Evolutionary conservation across 1,140 invertebrate species (phyloP).

Genomic region (Pararge aegeria): DNA sequence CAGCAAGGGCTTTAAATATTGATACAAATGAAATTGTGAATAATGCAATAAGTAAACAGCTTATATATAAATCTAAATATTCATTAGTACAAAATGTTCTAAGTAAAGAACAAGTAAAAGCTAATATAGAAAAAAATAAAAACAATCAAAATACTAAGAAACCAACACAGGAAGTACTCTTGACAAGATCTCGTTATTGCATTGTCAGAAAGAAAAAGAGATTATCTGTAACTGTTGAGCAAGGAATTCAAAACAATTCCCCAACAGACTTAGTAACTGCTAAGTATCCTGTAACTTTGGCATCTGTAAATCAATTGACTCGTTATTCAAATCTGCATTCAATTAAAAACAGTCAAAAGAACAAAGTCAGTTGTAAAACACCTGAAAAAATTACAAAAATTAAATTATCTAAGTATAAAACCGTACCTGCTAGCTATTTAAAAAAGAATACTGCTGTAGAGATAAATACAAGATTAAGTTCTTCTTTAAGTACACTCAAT

Average conservation of each 20-base stretch:
- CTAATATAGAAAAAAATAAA: not conserved
- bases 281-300: not conserved
- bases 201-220: slow-evolving; percentile 24
- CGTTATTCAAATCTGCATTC: slow-evolving; percentile 2
- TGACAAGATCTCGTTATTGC: slow-evolving; percentile 36
- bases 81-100: slow-evolving; percentile 11
- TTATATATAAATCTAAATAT: slow-evolving; percentile 20
- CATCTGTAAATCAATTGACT: not conserved
- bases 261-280: not conserved
- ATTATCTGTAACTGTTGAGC: not conserved
- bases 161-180: slow-evolving; percentile 1
- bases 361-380: not conserved
- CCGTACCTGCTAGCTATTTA: slow-evolving; percentile 38
- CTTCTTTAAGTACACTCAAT: slow-evolving; percentile 1
- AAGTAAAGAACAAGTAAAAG: not conserved
- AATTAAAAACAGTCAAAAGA: slow-evolving; percentile 3
- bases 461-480: not conserved
- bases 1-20: not conserved
- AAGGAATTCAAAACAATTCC: not conserved
- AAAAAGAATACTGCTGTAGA: slow-evolving; percentile 27
- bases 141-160: not conserved
- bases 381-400: slow-evolving; percentile 35
- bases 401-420: slow-evolving; percentile 66
- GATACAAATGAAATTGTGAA: not conserved
- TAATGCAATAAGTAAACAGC: not conserved